phyloP scores from a whole-genome alignment of 2,888 invertebrate species.

The Ferrisia virgata region DNA sequence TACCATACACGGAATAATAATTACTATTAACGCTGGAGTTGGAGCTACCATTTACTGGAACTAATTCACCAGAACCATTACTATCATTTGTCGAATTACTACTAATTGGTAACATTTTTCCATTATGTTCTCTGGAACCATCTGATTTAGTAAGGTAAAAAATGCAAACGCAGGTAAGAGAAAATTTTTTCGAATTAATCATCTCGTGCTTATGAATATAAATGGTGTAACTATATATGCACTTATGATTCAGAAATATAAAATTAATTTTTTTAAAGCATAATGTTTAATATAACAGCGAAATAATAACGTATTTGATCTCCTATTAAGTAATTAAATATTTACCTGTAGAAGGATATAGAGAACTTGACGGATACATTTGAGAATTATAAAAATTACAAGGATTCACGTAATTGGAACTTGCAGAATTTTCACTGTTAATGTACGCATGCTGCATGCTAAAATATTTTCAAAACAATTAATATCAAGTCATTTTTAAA shows the following conservation, averaged over 20 bases:
- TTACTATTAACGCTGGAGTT: slow-evolving; percentile 31
- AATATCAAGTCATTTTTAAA: not conserved
- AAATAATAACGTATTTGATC: too few species aligned
- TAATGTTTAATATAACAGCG: too few species aligned
- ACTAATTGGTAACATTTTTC: slow-evolving; percentile 45
- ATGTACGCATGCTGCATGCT: slow-evolving; percentile 44
- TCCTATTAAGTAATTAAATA: not conserved
- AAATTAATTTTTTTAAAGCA: too few species aligned
- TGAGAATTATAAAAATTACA: slow-evolving; percentile 42
- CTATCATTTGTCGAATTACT: slow-evolving; percentile 34
- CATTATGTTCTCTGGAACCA: slow-evolving; percentile 39
- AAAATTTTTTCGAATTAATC: not conserved
- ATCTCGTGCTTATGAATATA: too few species aligned
- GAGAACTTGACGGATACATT: slow-evolving; percentile 33
- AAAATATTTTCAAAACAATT: not conserved
- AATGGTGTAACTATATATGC: too few species aligned
- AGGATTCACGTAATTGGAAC: slow-evolving; percentile 38
- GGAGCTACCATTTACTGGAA: slow-evolving; percentile 39
- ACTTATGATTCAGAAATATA: too few species aligned
- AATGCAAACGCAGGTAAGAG: too few species aligned
- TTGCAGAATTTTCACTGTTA: slow-evolving; percentile 35
- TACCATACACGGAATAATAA: slow-evolving; percentile 37
- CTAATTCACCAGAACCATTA: slow-evolving; percentile 27
- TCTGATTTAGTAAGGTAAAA: not conserved
- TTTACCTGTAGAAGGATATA: slow-evolving; percentile 23